Evolutionary conservation across 1,140 invertebrate genomes (phyloP).

Genomic region (Macrobrachium nipponense): DNA sequence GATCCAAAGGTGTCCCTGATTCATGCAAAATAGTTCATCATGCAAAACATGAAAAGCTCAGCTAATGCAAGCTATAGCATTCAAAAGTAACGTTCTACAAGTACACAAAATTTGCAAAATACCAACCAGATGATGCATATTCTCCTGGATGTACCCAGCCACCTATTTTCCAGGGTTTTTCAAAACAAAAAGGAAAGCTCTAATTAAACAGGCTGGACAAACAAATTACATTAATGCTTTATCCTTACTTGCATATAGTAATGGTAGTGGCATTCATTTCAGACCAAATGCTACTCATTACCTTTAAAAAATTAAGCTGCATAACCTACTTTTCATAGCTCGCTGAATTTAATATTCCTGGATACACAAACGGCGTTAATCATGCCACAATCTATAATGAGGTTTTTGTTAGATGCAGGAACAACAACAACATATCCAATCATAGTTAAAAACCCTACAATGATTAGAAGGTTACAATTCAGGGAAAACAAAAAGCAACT

Average conservation of each 20-base stretch:
- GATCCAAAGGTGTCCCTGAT: neutral
- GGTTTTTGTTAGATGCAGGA: no score
- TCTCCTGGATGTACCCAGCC: slow-evolving; percentile 98
- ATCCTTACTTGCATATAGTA: neutral
- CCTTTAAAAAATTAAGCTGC: neutral
- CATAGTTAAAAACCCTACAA: no score
- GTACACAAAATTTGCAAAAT: neutral
- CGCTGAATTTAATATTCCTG: no score
- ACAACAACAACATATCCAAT: no score
- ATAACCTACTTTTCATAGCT: no score
- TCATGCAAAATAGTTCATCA: slow-evolving; percentile 21
- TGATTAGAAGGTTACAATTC: no score
- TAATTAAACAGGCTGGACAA: neutral
- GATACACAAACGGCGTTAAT: no score
- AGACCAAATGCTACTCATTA: neutral
- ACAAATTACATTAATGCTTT: neutral
- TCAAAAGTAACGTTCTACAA: neutral
- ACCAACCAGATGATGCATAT: slow-evolving; percentile 96
- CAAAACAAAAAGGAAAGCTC: slow-evolving; percentile 13
- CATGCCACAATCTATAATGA: no score
- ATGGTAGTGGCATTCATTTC: neutral
- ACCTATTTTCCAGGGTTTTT: slow-evolving; percentile 75
- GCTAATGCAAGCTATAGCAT: slow-evolving; percentile 15
- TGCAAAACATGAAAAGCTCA: slow-evolving; percentile 18
- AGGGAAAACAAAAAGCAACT: no score